Conservation (phyloP, 2,797 vertebrate genomes). For the Helicolenus hilgendorfi region DNA sequence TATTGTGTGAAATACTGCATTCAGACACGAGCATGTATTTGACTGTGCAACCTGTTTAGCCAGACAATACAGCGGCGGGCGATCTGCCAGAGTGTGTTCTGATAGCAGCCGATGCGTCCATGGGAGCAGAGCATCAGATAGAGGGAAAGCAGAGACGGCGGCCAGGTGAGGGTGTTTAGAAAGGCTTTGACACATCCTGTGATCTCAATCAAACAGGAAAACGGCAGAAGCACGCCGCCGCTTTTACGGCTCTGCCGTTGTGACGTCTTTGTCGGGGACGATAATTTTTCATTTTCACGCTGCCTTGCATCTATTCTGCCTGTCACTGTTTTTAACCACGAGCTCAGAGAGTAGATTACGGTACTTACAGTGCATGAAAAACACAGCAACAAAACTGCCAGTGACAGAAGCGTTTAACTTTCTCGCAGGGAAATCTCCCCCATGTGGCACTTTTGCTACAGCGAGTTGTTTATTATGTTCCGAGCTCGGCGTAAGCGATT, state of each 20-base stretch:
- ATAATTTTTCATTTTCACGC: conserved; percentile 82
- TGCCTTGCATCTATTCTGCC: conserved; percentile 87
- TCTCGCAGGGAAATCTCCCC: conserved; percentile 97
- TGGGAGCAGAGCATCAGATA: conserved; percentile 77
- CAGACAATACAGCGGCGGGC: conserved; percentile 57
- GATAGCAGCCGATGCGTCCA: conserved; percentile 64
- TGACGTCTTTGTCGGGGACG: conserved; percentile 73
- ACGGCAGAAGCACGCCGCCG: conserved; percentile 22
- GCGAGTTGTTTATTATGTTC: conserved; percentile 99
- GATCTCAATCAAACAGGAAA: conserved; percentile 79
- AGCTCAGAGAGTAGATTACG: conserved; percentile 94
- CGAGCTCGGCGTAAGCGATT: conserved; percentile 98
- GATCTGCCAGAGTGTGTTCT: conserved; percentile 47
- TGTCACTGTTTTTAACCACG: conserved; percentile 91
- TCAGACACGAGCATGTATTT: conserved; percentile 52
- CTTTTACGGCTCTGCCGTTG: conserved; percentile 29
- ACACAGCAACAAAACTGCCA: conserved; percentile 95
- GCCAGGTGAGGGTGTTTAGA: conserved; percentile 76
- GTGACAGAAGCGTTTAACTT: conserved; percentile 98
- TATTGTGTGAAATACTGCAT: conserved; percentile 50
- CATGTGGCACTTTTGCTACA: conserved; percentile 97
- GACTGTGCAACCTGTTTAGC: conserved; percentile 72
- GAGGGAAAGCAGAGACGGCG: conserved; percentile 44
- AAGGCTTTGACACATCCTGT: conserved; percentile 72
- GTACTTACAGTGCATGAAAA: conserved; percentile 95